Percentiles rank a stretch among this genome's conserved stretches.
Conservation (phyloP, 2,888 invertebrate species). For the Pristionchus arcanus region DNA sequence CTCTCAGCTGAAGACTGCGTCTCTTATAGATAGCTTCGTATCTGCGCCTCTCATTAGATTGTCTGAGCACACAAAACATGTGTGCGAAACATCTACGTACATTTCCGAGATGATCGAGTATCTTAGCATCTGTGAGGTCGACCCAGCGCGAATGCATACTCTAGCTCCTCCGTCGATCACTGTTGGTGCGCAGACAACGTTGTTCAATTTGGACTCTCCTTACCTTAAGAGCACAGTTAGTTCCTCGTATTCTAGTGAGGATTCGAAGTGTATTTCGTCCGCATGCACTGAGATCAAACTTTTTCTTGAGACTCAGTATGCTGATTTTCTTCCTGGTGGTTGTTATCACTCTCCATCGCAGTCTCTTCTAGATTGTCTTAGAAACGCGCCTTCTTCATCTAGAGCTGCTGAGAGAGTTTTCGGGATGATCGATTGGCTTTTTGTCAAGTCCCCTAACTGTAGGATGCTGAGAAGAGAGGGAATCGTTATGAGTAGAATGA, state of each 20-base stretch:
- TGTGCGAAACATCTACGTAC: neutral
- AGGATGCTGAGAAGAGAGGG: neutral
- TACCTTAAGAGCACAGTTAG: neutral
- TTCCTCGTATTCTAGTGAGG: neutral
- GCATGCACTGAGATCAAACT: neutral
- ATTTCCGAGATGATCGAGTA: neutral
- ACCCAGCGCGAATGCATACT: neutral
- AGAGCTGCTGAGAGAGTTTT: neutral
- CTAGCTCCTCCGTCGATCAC: neutral
- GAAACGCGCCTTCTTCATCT: constrained; percentile 6
- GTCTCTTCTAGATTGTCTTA: neutral
- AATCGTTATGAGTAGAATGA: neutral
- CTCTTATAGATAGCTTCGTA: neutral
- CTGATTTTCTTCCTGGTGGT: neutral
- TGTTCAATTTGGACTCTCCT: neutral
- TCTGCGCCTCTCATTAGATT: neutral
- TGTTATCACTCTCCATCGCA: neutral
- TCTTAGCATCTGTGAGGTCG: neutral
- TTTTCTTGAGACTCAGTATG: neutral
- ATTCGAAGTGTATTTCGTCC: neutral
- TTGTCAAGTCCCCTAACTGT: neutral
- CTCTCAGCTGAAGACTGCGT: neutral
- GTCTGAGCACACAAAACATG: neutral
- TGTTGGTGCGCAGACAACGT: neutral
- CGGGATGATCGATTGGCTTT: neutral